Base-by-base conservation (phyloP, 2,113 vertebrate genomes). In the Colistium nudipinnis region DNA sequence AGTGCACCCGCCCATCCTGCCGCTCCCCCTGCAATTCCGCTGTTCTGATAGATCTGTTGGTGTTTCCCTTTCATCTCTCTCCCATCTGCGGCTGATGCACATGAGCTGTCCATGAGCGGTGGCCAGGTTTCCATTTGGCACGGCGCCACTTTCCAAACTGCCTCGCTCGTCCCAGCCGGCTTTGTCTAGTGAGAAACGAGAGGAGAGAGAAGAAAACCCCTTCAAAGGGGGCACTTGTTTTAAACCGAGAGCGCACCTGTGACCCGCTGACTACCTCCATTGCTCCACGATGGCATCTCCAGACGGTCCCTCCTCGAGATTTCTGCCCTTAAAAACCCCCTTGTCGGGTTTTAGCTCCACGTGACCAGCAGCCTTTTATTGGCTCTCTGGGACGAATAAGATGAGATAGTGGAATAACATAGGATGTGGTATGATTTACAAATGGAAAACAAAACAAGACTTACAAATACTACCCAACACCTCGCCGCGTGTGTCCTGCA, bases 91-190 rank as follows among this genome's bases (percentile, higher is more conserved):
- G n/a, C 59, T 73, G 43, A 70, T 68, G 65, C 31, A 35, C 33
- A 62, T 10, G 39, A 43, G 38, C 13, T 75, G 19, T 66, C 45
- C 54, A 66, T 69, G 63, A 47, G 51, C 45, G 60, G 39, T 22
- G 53, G 67, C 67, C 57, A 38, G 38, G 33, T 85, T 81, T 78
- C 71, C 72, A 70, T 66, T 79, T 83, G 74, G 77, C 77, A 44
- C 14, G 1, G 11, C 49, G 76, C 75, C 64, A 79, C 43, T 83
- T 87, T 87, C 67, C 77, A 62, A 57, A 52, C 49, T 31, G 36
- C 27, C 47, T 61, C 43, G 54, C 75, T 68, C 10, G 66, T 76
- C 59, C 61, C 48, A 57, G 70, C 59, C 81, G 53, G 72, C 25
- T 39, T 60, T 81, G 64, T 74, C 73, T 80, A 45, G 48, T 62